Conservation (phyloP, 2,888 invertebrate genomes). For the Lacanobia oleracea region DNA sequence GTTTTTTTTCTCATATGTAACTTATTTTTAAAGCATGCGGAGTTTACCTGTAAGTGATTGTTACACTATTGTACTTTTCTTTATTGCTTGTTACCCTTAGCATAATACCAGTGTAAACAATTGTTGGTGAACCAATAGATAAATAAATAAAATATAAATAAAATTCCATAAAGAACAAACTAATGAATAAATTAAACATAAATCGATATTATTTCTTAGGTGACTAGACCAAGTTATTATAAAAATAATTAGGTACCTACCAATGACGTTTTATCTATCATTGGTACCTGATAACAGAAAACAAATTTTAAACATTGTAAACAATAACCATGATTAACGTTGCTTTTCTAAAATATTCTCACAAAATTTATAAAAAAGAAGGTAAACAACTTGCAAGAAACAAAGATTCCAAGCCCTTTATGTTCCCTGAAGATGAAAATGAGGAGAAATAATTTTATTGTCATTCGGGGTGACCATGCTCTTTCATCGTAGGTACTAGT, state of each 20-base stretch:
- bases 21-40: too few relatives aligned
- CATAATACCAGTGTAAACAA: too few relatives aligned
- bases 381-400: neutral
- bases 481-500: too few relatives aligned
- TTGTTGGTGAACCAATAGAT: too few relatives aligned
- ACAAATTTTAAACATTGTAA: neutral
- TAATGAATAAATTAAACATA: slow-evolving; percentile 33
- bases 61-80: too few relatives aligned
- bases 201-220: slow-evolving; percentile 35
- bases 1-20: too few relatives aligned
- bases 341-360: slow-evolving; percentile 12
- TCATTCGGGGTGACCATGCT: neutral
- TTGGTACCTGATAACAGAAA: neutral
- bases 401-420: neutral
- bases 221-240: slow-evolving; percentile 22
- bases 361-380: neutral
- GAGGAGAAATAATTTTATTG: neutral
- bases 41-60: too few relatives aligned
- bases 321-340: slow-evolving; percentile 9
- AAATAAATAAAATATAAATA: neutral
- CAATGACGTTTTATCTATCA: slow-evolving; percentile 8
- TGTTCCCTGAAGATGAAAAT: neutral
- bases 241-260: slow-evolving; percentile 22
- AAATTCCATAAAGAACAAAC: neutral
- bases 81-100: too few relatives aligned